Conservation (phyloP, 2,113 vertebrate genomes). For the Hydrochoerus hydrochaeris region DNA sequence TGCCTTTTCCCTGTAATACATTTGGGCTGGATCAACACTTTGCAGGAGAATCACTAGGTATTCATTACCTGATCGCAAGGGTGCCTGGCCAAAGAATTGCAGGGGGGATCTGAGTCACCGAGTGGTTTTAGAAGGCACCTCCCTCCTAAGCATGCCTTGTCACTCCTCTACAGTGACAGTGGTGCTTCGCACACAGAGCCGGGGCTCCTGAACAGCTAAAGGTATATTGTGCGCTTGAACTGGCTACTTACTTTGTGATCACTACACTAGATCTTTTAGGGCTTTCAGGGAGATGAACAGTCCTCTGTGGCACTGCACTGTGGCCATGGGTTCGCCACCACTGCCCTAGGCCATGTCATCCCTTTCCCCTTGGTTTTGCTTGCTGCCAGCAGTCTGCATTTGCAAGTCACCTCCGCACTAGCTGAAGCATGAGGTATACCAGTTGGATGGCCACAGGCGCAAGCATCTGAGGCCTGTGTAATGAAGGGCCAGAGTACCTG, state of each 20-base stretch:
- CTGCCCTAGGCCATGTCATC: not conserved
- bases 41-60: not conserved
- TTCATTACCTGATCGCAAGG: not conserved
- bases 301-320: not conserved
- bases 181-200: not conserved
- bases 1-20: not conserved
- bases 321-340: not conserved
- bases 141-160: not conserved
- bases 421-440: accelerated
- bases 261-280: not conserved
- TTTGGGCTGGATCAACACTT: not conserved
- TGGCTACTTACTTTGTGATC: not conserved
- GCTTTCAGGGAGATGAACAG: not conserved
- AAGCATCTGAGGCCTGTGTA: accelerated
- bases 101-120: not conserved
- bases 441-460: not conserved
- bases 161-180: accelerated
- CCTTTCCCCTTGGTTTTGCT: not conserved
- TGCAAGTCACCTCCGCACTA: not conserved
- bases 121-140: not conserved
- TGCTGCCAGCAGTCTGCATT: not conserved
- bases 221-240: accelerated
- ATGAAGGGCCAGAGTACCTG: not conserved
- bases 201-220: accelerated
- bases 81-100: not conserved